Evolutionary conservation across 1,140 invertebrate species (phyloP), one percentile per base, ranked within the genome.

Genomic region (Forficula auricularia): DNA sequence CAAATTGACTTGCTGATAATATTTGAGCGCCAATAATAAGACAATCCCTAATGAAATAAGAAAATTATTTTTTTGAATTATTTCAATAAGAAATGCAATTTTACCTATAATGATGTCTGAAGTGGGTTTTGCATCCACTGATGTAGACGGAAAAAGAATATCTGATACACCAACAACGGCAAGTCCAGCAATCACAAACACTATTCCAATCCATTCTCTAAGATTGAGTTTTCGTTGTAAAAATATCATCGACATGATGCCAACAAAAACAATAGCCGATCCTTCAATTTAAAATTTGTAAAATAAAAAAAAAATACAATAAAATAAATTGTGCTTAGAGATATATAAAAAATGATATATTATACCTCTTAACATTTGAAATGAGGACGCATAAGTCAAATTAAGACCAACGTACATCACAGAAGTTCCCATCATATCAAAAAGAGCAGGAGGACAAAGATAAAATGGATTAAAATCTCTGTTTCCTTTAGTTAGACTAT

Each of bases 321-420:
- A 6, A 33, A 40, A 41, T 41, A 15, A 14, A 41, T n/a, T n/a
- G n/a, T n/a, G n/a, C n/a, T n/a, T n/a, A n/a, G n/a, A n/a, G n/a
- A n/a, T n/a, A n/a, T n/a, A n/a, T n/a, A n/a, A n/a, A n/a, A n/a
- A n/a, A n/a, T n/a, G n/a, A n/a, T n/a, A n/a, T n/a, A 10, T 18
- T 38, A 9, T 53, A 75, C 86, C 88, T 69, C 91, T 67, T 49
- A 97, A 76, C 91, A 97, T 97, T 67, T 96, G 91, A 59, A 94
- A 96, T 55, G 87, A 92, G 42, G 86, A 91, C 1, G 85, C 82
- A 59, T 83, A 91, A 1, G 92, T 97, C 50, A 97, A 61, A 53
- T 76, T 92, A 13, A 97, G 64, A 7, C 87, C 90, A 38, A 95
- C 71, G 48, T 94, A 90, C 79, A 91, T 87, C 9, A 83, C 68